Conservation (phyloP, 2,797 vertebrate genomes). For the Sebastes minor region DNA sequence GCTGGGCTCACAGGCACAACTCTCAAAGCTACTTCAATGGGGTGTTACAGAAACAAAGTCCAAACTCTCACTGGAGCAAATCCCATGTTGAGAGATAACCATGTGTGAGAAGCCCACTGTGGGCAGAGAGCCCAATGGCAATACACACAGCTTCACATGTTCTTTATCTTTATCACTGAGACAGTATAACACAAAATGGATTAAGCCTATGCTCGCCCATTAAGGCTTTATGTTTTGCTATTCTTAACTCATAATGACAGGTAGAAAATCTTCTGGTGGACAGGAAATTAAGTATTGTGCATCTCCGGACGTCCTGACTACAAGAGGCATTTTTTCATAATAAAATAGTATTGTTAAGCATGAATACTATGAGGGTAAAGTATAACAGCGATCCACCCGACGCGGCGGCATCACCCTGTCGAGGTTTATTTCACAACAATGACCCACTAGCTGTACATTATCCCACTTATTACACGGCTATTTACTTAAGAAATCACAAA, state of each 20-base stretch:
- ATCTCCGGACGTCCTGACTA: background rate
- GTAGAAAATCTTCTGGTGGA: background rate
- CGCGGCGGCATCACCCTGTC: too few relatives aligned
- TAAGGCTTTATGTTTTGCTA: background rate
- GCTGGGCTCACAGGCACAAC: slow-evolving; percentile 45
- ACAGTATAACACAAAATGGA: background rate
- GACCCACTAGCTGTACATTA: too few relatives aligned
- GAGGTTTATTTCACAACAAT: too few relatives aligned
- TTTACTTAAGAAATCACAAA: too few relatives aligned
- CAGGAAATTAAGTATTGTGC: background rate
- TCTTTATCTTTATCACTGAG: slow-evolving; percentile 1
- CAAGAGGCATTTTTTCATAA: background rate
- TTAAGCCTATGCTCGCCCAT: background rate
- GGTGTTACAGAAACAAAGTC: slow-evolving; percentile 54
- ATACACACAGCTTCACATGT: background rate
- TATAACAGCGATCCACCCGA: background rate
- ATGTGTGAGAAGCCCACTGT: slow-evolving; percentile 28
- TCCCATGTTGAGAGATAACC: slow-evolving; percentile 43
- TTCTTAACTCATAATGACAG: background rate
- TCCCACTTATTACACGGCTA: too few relatives aligned
- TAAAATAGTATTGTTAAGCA: background rate
- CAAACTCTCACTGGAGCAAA: slow-evolving; percentile 46
- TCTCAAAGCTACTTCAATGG: slow-evolving; percentile 59
- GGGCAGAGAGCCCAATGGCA: background rate
- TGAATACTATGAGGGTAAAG: background rate